A percentile compares a stretch with the other conserved stretches of the same genome.
These are phyloP conservation scores for Euclidia mi DNA, from an alignment of 2,888 invertebrate species.

Conservation along the genomic window DNA sequence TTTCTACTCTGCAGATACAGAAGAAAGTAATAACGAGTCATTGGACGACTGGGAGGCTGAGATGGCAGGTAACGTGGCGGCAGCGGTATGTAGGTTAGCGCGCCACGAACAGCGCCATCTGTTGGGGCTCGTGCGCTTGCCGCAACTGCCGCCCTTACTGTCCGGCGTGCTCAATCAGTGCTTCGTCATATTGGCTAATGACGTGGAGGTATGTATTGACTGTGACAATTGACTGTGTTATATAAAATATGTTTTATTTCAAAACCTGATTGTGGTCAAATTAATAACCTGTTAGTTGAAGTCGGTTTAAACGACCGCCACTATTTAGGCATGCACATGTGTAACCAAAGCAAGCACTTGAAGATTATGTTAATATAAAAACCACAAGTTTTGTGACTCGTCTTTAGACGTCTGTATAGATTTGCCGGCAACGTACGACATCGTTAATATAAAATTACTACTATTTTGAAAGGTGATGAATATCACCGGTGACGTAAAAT, in stretches of 20 bases:
- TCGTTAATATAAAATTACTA: too few species aligned
- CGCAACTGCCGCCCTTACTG: constrained; percentile 95
- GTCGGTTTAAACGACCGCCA: too few species aligned
- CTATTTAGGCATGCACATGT: too few species aligned
- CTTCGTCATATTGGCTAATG: constrained; percentile 95
- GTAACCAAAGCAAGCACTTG: too few species aligned
- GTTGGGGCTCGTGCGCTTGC: constrained; percentile 95
- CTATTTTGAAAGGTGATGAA: too few species aligned
- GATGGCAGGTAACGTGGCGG: constrained; percentile 92
- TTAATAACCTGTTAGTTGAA: too few species aligned
- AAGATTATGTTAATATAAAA: too few species aligned
- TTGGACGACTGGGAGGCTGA: constrained; percentile 80
- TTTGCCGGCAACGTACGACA: too few species aligned
- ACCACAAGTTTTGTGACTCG: too few species aligned
- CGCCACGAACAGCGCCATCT: constrained; percentile 96
- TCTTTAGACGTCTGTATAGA: too few species aligned
- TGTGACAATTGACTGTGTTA: not conserved
- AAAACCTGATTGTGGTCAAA: too few species aligned
- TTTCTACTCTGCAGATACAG: constrained; percentile 62
- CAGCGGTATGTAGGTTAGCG: constrained; percentile 95
- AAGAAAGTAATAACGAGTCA: constrained; percentile 72
- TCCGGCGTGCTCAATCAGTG: constrained; percentile 95
- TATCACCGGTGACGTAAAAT: too few species aligned
- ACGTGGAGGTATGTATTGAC: constrained; percentile 92
- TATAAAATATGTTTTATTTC: not conserved